A percentile compares a stretch with the other conserved stretches of the same genome.
These are phyloP conservation scores for Himalopsyche phryganea DNA, from an alignment of 1,140 invertebrate species.

Conservation along the genomic window DNA sequence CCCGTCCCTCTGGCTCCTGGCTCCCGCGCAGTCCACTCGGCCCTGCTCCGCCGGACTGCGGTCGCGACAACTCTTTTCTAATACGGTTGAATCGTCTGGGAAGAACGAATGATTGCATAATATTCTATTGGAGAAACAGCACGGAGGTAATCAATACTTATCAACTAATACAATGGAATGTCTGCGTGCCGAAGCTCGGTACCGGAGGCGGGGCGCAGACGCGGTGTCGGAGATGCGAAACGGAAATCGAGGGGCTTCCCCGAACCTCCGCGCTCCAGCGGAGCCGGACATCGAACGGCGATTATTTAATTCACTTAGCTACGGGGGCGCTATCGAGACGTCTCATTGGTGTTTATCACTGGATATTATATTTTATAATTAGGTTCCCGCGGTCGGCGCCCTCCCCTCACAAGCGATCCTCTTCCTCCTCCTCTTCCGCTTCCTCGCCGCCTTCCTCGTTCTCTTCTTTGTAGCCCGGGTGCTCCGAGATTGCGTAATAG, in stretches of 20 bases:
- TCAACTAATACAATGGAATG: background rate
- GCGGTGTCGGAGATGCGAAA: slow-evolving; percentile 14
- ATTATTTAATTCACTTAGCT: slow-evolving; percentile 5
- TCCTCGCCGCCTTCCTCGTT: slow-evolving; percentile 78
- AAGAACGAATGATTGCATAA: slow-evolving; percentile 25
- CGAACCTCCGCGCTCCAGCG: slow-evolving; percentile 44
- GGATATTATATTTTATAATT: slow-evolving; percentile 4
- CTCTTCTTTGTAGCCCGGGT: slow-evolving; percentile 86
- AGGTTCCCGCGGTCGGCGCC: slow-evolving; percentile 43
- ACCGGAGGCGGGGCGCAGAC: slow-evolving; percentile 43
- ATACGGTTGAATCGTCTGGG: slow-evolving; percentile 9
- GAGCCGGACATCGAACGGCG: slow-evolving; percentile 32
- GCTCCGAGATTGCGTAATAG: slow-evolving; percentile 92
- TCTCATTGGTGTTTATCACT: slow-evolving; percentile 21
- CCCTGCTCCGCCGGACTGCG: no score
- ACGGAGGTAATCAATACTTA: slow-evolving; percentile 23
- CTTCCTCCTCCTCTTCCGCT: slow-evolving; percentile 74
- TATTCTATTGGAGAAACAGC: slow-evolving; percentile 15
- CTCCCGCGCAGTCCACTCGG: no score
- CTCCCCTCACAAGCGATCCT: slow-evolving; percentile 71
- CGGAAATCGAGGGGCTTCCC: background rate
- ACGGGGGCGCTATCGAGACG: slow-evolving; percentile 1
- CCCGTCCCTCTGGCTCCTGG: background rate
- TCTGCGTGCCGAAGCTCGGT: slow-evolving; percentile 36
- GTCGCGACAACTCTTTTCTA: background rate